Percentiles rank a stretch among this genome's conserved stretches.
phyloP scores from a whole-genome alignment of 2,797 vertebrate species.

The Huso huso region DNA sequence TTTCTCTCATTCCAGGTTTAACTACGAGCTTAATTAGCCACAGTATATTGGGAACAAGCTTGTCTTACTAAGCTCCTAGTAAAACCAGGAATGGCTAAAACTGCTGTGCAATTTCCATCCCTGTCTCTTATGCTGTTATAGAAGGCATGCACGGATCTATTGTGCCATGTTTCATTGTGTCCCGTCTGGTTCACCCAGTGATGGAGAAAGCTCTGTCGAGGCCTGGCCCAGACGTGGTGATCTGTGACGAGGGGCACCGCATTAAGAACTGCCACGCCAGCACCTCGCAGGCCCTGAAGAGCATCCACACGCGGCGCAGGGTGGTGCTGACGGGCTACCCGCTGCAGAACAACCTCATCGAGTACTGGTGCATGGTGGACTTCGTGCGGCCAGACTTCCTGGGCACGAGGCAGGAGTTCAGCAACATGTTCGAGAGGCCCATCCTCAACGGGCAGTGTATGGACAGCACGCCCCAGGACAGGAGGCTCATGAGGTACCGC shows the following conservation, averaged over 20 bases:
- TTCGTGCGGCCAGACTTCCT: conserved; percentile 94
- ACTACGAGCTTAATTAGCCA: too few species aligned
- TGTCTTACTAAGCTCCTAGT: too few species aligned
- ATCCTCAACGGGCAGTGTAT: conserved; percentile 95
- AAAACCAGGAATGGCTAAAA: too few species aligned
- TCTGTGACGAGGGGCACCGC: conserved; percentile 97
- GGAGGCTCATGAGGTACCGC: conserved; percentile 90
- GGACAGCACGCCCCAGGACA: conserved; percentile 88
- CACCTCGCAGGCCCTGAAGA: conserved; percentile 96
- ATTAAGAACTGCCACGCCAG: conserved; percentile 98
- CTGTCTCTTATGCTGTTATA: too few species aligned
- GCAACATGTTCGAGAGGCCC: conserved; percentile 97
- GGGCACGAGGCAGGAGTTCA: conserved; percentile 91
- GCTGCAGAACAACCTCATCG: conserved; percentile 93
- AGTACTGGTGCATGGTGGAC: conserved; percentile 99
- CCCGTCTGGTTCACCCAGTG: conserved; percentile 44
- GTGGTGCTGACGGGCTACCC: conserved; percentile 91
- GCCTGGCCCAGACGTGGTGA: conserved; percentile 95
- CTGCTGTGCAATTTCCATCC: too few species aligned
- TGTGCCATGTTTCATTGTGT: not conserved
- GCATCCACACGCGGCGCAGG: conserved; percentile 85
- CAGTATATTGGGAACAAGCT: too few species aligned
- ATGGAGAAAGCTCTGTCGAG: conserved; percentile 88
- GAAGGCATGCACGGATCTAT: too few species aligned
- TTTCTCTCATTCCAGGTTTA: too few species aligned